Evolutionary conservation across 2,113 vertebrate genomes (phyloP).

Genomic region (Lamprotornis superbus): DNA sequence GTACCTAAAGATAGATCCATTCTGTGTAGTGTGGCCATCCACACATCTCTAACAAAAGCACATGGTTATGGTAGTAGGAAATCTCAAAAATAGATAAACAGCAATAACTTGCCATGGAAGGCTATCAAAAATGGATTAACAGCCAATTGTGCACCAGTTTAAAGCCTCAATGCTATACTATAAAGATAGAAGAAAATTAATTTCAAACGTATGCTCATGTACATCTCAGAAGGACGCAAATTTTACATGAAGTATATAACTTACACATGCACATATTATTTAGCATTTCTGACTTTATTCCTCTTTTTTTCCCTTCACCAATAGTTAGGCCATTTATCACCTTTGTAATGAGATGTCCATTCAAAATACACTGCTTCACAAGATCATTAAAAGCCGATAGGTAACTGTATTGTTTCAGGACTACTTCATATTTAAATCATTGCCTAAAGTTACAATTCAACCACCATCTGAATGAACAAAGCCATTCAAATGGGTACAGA

Average conservation of each 20-base stretch:
- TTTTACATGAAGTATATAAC: not conserved
- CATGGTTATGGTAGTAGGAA: not conserved
- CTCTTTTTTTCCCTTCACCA: not conserved
- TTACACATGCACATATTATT: not conserved
- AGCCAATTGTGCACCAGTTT: not conserved
- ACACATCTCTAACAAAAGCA: not conserved
- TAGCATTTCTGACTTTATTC: not conserved
- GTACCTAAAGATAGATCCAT: not conserved
- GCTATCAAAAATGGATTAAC: not conserved
- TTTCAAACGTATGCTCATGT: not conserved
- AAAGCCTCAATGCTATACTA: not conserved
- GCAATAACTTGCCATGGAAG: not conserved
- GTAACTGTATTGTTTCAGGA: not conserved
- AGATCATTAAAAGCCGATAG: conserved; percentile 8
- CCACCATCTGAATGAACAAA: conserved; percentile 10
- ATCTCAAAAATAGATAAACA: not conserved
- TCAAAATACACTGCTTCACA: not conserved
- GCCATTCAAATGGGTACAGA: not conserved
- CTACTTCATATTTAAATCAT: conserved; percentile 33
- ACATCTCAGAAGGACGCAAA: not conserved
- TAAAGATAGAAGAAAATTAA: not conserved
- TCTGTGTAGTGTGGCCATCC: not conserved
- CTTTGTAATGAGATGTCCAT: not conserved
- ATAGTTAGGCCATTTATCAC: not conserved
- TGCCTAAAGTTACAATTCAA: not conserved